phyloP scores from a whole-genome alignment of 2,797 vertebrate species.

The Sciurus carolinensis region DNA sequence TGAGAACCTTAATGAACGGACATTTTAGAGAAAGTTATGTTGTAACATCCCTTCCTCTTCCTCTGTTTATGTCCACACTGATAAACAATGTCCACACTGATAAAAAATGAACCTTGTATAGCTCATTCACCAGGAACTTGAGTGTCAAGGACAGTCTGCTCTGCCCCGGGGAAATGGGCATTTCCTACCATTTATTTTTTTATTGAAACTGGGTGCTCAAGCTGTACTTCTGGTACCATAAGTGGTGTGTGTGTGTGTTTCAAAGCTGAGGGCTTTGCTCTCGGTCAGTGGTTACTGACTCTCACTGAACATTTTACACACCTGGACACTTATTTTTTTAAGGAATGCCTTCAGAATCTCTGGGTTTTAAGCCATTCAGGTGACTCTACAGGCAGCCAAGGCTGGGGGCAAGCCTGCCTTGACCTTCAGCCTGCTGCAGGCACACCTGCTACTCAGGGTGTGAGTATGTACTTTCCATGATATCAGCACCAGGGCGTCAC shows the following conservation, averaged over 20 bases:
- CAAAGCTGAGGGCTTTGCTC: not conserved
- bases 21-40: not conserved
- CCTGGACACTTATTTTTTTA: not conserved
- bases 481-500: not conserved
- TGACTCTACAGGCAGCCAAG: not conserved
- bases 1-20: not conserved
- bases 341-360: not conserved
- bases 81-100: not conserved
- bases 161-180: not conserved
- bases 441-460: not conserved
- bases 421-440: not conserved
- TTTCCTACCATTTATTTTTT: not conserved
- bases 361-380: not conserved
- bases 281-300: too few relatives aligned
- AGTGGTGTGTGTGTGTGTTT: not conserved
- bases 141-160: not conserved
- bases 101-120: not conserved
- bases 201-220: not conserved
- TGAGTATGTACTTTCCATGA: accelerated
- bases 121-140: not conserved
- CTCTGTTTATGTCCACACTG: not conserved
- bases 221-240: not conserved
- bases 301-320: not conserved
- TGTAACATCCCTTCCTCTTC: not conserved
- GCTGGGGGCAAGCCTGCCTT: not conserved